A percentile compares a stretch with the other conserved stretches of the same genome.
phyloP scores from a whole-genome alignment of 2,797 vertebrate species.

The Molossus alvarezi region DNA sequence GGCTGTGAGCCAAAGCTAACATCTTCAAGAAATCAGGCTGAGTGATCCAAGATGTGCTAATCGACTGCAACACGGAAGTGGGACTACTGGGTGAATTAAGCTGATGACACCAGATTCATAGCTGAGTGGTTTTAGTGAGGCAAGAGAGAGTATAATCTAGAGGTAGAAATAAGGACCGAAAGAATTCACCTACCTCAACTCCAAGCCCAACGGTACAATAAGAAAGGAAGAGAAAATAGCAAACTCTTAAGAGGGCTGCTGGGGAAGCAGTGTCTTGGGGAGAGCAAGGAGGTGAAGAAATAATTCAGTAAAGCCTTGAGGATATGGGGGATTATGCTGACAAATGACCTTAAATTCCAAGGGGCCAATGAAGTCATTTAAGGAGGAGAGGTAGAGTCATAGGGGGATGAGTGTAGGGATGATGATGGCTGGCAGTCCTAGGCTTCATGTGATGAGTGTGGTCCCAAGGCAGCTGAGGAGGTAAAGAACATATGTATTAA shows the following conservation, averaged over 20 bases:
- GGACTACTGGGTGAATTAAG: not conserved
- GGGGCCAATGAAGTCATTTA: not conserved
- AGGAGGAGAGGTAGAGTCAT: not conserved
- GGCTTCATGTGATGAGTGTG: not conserved
- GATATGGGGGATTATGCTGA: not conserved
- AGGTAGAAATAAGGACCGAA: not conserved
- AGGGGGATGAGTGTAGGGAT: not conserved
- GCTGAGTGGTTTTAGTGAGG: not conserved
- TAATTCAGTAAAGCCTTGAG: not conserved
- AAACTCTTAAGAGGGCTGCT: not conserved
- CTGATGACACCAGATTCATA: not conserved
- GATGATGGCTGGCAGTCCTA: not conserved
- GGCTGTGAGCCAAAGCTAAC: not conserved
- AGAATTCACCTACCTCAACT: not conserved
- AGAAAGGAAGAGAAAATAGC: not conserved
- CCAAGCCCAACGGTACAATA: not conserved
- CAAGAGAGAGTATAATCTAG: not conserved
- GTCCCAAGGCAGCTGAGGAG: not conserved
- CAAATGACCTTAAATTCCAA: not conserved
- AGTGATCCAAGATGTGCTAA: not conserved
- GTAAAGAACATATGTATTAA: not conserved
- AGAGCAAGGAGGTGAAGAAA: not conserved
- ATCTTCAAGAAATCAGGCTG: conserved; percentile 10
- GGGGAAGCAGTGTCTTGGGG: not conserved
- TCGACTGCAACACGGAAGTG: not conserved